These are phyloP conservation scores for Penelope pileata DNA, from an alignment of 2,113 vertebrate species.

Conservation along the genomic window DNA sequence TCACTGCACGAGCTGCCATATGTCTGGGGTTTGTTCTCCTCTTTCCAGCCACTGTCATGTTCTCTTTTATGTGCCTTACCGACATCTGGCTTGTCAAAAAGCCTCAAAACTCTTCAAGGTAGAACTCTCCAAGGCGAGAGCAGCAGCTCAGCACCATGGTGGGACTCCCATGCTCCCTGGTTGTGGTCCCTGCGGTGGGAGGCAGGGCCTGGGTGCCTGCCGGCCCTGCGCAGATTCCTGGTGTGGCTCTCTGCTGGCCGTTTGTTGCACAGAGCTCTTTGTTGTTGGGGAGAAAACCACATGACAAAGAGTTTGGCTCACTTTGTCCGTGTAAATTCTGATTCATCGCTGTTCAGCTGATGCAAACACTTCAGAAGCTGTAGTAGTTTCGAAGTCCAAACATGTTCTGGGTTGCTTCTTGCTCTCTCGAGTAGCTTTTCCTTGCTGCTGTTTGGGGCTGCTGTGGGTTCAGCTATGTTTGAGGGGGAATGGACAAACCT, in stretches of 20 bases:
- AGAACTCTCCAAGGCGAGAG: not conserved
- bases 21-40: no score
- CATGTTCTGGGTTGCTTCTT: not conserved
- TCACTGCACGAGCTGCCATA: no score
- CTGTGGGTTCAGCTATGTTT: not conserved
- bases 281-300: not conserved
- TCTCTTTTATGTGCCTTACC: not conserved
- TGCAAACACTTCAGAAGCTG: no score
- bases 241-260: not conserved
- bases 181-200: not conserved
- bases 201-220: accelerated
- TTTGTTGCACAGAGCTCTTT: not conserved
- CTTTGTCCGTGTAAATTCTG: not conserved
- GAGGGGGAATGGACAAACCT: not conserved
- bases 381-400: no score
- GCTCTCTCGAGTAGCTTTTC: not conserved
- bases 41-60: not conserved
- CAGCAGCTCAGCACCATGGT: accelerated
- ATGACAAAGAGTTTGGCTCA: not conserved
- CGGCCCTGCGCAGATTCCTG: not conserved
- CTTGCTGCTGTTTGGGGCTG: not conserved
- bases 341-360: not conserved
- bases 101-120: not conserved
- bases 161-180: no score
- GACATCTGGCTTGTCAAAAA: not conserved